Base-by-base conservation (phyloP, 2,113 vertebrate genomes). In the Climacteris rufus region DNA sequence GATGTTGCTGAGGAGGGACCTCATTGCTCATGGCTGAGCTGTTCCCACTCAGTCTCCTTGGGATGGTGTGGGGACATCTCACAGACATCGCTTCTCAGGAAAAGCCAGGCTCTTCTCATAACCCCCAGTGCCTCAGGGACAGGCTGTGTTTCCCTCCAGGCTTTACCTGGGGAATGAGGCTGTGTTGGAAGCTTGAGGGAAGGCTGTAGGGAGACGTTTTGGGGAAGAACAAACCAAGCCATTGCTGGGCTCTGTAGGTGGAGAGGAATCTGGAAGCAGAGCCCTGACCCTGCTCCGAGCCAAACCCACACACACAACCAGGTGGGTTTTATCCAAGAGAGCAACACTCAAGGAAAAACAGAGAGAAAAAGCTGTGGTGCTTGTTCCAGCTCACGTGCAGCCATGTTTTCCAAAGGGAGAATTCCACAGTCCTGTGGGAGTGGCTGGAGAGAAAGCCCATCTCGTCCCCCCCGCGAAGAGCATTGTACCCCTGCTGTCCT, bases 1-100 rank as follows among this genome's bases (percentile, higher is more conserved):
- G 76, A 10, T 27, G 11, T 3, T 64, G 64, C 45, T 66, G 66
- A 40, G 74, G 22, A 69, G 30, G 60, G 61, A 14, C 7, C 33
- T 63, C 27, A 17, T 54, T 30, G 63, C 53, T 87, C 39, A 4
- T 52, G 83, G 14, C 74, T 37, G 40, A 79, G 65, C 83, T 6
- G 2, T 60, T 39, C 50, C 7, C 1, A 0, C 6, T 1, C 35
- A 4, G 19, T 60, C 31, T 40, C 49, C 13, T 19, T n/a, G 0
- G 5, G 64, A 10, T 56, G 53, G 8, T 17, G 57, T 6, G 17
- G 42, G 70, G 47, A 12, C 76, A 31, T 47, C 47, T 56, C 6
- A 0, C 31, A 68, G 56, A 8, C 21, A 6, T n/a, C 7, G 0
- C 20, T 82, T 27, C 76, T 66, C 63, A 71, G 66, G 68, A 47